Percentiles rank a stretch among this genome's conserved stretches.
Conservation (phyloP, 2,797 vertebrate genomes). For the Nannoperca australis region DNA sequence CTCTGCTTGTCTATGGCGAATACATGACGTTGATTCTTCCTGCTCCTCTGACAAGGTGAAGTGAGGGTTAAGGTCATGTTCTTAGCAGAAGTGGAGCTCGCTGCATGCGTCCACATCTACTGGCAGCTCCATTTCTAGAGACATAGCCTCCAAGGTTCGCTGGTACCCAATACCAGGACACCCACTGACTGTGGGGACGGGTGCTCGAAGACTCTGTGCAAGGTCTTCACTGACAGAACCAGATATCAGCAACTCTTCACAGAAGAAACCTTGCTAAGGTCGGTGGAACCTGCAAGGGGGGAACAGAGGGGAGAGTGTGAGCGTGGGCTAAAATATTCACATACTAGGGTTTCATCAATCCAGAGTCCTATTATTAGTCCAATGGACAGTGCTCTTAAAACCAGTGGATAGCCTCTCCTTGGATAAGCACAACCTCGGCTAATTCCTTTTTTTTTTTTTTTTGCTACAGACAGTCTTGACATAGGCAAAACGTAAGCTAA, state of each 20-base stretch:
- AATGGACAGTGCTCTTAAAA: slow-evolving; percentile 21
- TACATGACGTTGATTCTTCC: slow-evolving; percentile 47
- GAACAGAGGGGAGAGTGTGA: slow-evolving; percentile 45
- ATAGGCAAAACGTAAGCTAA: slow-evolving; percentile 76
- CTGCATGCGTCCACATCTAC: slow-evolving; percentile 60
- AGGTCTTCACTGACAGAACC: slow-evolving; percentile 82
- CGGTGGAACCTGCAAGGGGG: slow-evolving; percentile 92
- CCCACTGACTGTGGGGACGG: slow-evolving; percentile 77
- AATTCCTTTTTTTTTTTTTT: slow-evolving; percentile 48
- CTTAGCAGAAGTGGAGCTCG: slow-evolving; percentile 75
- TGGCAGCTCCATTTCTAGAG: slow-evolving; percentile 80
- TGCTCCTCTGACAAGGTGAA: slow-evolving; percentile 59
- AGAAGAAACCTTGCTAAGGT: slow-evolving; percentile 98
- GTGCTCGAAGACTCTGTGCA: slow-evolving; percentile 80
- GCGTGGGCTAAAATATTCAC: slow-evolving; percentile 23
- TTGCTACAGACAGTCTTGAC: slow-evolving; percentile 48
- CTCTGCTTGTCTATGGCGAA: slow-evolving; percentile 68
- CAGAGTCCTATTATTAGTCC: slow-evolving; percentile 67
- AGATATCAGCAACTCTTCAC: slow-evolving; percentile 92
- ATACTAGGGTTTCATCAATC: slow-evolving; percentile 64
- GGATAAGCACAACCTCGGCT: slow-evolving; percentile 44
- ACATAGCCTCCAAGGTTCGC: slow-evolving; percentile 86
- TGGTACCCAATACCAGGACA: slow-evolving; percentile 84
- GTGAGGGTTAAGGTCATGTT: slow-evolving; percentile 74
- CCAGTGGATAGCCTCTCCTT: slow-evolving; percentile 36